phyloP scores from a whole-genome alignment of 1,140 invertebrate species.

The Drosophila erecta region DNA sequence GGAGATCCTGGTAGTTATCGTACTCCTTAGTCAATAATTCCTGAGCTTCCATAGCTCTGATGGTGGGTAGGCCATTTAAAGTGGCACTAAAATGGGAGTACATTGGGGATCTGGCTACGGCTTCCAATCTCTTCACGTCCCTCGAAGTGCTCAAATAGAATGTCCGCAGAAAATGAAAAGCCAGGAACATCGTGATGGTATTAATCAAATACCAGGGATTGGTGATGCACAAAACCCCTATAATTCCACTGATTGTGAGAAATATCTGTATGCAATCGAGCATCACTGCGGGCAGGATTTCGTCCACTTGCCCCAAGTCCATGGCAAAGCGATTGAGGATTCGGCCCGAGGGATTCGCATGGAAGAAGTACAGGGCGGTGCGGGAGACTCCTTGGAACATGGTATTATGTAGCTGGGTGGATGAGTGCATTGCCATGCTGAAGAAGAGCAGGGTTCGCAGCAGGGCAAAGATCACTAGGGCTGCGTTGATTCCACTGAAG shows the following conservation, averaged over 20 bases:
- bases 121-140: slow-evolving; percentile 94
- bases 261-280: slow-evolving; percentile 92
- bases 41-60: slow-evolving; percentile 88
- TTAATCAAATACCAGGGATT: slow-evolving; percentile 91
- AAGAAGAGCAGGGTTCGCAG: slow-evolving; percentile 58
- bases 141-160: slow-evolving; percentile 94
- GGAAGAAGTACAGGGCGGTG: slow-evolving; percentile 91
- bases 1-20: slow-evolving; percentile 87
- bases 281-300: slow-evolving; percentile 91
- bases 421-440: slow-evolving; percentile 61
- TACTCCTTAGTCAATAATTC: slow-evolving; percentile 89
- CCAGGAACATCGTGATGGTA: slow-evolving; percentile 87
- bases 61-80: slow-evolving; percentile 90
- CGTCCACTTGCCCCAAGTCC: slow-evolving; percentile 92
- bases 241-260: slow-evolving; percentile 87
- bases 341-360: slow-evolving; percentile 90
- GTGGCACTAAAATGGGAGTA: slow-evolving; percentile 91
- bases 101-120: slow-evolving; percentile 89
- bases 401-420: slow-evolving; percentile 53
- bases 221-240: slow-evolving; percentile 89
- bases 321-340: slow-evolving; percentile 92
- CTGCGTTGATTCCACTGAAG: slow-evolving; percentile 59
- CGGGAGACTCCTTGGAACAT: slow-evolving; percentile 71
- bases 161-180: slow-evolving; percentile 90
- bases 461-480: slow-evolving; percentile 62